Conservation (phyloP, 2,797 vertebrate genomes). For the Hippopotamyrus pictus region DNA sequence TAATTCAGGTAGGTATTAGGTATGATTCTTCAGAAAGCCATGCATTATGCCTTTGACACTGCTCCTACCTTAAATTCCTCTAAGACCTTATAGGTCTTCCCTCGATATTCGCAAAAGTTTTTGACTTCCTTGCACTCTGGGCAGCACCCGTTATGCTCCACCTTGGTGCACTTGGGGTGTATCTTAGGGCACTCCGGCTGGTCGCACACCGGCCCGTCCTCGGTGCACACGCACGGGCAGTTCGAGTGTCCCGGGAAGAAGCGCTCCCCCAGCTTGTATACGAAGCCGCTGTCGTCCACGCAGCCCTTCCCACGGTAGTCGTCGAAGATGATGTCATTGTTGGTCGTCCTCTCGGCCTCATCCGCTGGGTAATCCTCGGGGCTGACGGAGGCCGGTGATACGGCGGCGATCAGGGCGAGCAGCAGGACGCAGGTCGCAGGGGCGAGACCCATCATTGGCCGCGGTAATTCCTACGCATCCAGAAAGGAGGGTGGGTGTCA, state of each 20-base stretch:
- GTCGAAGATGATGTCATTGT: constrained; percentile 92
- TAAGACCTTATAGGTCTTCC: constrained; percentile 96
- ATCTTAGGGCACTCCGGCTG: constrained; percentile 97
- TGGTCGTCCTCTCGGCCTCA: constrained; percentile 82
- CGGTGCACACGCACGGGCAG: constrained; percentile 96
- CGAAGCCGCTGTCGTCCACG: constrained; percentile 98
- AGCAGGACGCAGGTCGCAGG: constrained; percentile 78
- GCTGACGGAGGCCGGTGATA: constrained; percentile 74
- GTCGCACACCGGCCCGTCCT: constrained; percentile 97
- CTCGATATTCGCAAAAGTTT: constrained; percentile 98
- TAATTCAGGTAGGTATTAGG: background rate
- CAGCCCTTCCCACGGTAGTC: constrained; percentile 98
- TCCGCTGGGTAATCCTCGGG: constrained; percentile 88
- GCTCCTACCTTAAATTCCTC: constrained; percentile 97
- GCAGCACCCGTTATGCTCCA: constrained; percentile 98
- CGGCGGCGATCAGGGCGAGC: constrained; percentile 70
- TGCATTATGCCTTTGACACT: background rate
- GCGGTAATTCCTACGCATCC: constrained; percentile 53
- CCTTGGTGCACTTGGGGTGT: constrained; percentile 98
- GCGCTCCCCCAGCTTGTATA: constrained; percentile 95
- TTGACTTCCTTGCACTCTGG: constrained; percentile 98
- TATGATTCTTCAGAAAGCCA: background rate
- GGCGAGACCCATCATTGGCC: constrained; percentile 81
- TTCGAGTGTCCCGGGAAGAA: constrained; percentile 98
- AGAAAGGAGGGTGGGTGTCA: constrained; percentile 40